These are phyloP conservation scores for Aphodius sticticus DNA, from an alignment of 2,888 invertebrate genomes.

Conservation along the genomic window DNA sequence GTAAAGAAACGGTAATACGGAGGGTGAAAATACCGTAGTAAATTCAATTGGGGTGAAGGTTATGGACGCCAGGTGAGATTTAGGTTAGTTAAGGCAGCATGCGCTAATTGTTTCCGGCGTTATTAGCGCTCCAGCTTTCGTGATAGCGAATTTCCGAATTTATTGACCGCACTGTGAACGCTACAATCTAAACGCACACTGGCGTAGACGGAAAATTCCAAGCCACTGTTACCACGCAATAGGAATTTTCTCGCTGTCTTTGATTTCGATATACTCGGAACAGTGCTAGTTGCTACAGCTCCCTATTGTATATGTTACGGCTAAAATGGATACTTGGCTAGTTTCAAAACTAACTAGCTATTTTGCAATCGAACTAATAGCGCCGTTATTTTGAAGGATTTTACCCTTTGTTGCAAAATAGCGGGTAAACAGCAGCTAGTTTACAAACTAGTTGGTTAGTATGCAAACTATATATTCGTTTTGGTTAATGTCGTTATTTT, in stretches of 20 bases:
- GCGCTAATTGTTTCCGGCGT: background rate
- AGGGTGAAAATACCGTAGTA: background rate
- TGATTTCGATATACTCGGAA: no score
- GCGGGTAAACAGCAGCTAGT: no score
- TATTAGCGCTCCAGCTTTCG: background rate
- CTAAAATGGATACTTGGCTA: no score
- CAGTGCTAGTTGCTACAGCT: no score
- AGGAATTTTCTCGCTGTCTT: background rate
- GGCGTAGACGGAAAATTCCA: background rate
- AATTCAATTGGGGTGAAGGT: constrained; percentile 4
- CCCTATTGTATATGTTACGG: no score
- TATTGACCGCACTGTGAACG: background rate
- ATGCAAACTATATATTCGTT: no score
- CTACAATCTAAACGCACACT: background rate
- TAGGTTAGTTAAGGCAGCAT: background rate
- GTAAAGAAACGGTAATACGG: background rate
- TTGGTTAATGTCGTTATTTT: no score
- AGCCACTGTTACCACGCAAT: background rate
- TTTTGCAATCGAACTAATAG: no score
- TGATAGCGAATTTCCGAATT: constrained; percentile 4
- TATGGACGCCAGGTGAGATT: background rate
- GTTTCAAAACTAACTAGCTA: no score
- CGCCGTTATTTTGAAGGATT: no score
- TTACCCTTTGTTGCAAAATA: no score
- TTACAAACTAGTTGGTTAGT: no score